phyloP scores from a whole-genome alignment of 2,888 invertebrate genomes.

The Platerodrilus igneus region DNA sequence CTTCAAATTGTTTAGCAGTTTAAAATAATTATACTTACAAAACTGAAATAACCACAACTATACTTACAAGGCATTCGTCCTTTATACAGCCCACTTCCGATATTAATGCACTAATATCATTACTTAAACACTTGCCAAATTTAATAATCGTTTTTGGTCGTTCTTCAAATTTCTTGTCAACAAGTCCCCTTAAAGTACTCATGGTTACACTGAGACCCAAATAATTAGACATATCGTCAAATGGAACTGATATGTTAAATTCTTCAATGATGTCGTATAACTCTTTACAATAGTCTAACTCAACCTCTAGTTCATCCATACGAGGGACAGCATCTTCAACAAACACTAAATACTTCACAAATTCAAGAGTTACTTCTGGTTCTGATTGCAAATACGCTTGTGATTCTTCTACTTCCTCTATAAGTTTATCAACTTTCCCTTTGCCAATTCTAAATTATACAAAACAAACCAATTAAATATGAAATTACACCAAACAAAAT shows the following conservation, averaged over 20 bases:
- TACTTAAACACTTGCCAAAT: constrained; percentile 70
- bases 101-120: constrained; percentile 70
- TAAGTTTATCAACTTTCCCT: constrained; percentile 51
- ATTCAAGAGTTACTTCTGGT: constrained; percentile 67
- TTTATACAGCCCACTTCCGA: constrained; percentile 69
- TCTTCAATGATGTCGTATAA: constrained; percentile 80
- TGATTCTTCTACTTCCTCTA: constrained; percentile 61
- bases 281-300: constrained; percentile 76
- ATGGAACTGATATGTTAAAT: constrained; percentile 66
- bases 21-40: too few species aligned
- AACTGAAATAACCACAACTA: too few species aligned
- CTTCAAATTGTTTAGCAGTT: too few species aligned
- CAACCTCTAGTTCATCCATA: constrained; percentile 66
- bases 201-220: constrained; percentile 59
- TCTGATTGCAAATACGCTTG: constrained; percentile 58
- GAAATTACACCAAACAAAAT: too few species aligned
- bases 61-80: constrained; percentile 63
- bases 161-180: constrained; percentile 67
- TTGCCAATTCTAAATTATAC: constrained; percentile 58
- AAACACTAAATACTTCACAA: constrained; percentile 66
- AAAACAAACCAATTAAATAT: constrained; percentile 3
- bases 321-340: constrained; percentile 62
- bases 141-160: constrained; percentile 63
- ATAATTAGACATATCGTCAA: constrained; percentile 66
- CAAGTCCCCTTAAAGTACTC: constrained; percentile 60